Base-by-base conservation (phyloP, 2,888 invertebrate genomes). In the Blastobasis lacticolella region DNA sequence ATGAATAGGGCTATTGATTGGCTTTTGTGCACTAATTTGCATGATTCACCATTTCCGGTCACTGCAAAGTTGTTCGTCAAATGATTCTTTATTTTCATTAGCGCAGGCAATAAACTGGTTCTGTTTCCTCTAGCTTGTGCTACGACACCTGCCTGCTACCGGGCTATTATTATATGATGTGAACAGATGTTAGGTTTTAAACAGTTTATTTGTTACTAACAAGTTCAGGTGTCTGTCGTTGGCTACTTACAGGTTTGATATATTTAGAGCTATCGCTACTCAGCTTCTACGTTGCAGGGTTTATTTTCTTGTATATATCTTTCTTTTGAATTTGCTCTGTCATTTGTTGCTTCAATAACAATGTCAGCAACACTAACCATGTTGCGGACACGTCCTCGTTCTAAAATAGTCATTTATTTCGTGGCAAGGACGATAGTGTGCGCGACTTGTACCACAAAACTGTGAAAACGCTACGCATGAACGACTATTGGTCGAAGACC, bases 21-120 rank as follows among this genome's bases (percentile, higher is more conserved):
- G 61, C 59, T 68, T 67, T 63, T 64, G 61, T 58, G 54, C 58
- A 59, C 58, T 60, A 46, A 56, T 53, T 48, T 49, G 23, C 48
- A 64, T 79, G 81, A 79, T 56, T 80, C 78, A 78, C 59, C 42
- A 63, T 67, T 71, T 73, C 73, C 73, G 71, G 69, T 64, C 61
- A 56, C 46, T 51, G 56, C 23, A 23, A 23, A 23, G 23, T 23
- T 23, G 23, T 23, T 57, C n/a, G 37, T 41, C 38, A 49, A 48
- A 37, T 41, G 43, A 38, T 23, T 45, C 50, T 49, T 40, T 58
- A 53, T 54, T 55, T 48, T 63, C 23, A 48, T 37, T 54, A 38
- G 48, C 46, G 5, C 37, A 9, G n/a, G 38, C 40, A 50, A 49
- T 36, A 44, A 57, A 58, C 59, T 48, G 50, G 61, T 57, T 55